Evolutionary conservation across 2,113 vertebrate species (phyloP), one percentile per base, ranked within the genome.

Genomic region (Platysteira castanea): DNA sequence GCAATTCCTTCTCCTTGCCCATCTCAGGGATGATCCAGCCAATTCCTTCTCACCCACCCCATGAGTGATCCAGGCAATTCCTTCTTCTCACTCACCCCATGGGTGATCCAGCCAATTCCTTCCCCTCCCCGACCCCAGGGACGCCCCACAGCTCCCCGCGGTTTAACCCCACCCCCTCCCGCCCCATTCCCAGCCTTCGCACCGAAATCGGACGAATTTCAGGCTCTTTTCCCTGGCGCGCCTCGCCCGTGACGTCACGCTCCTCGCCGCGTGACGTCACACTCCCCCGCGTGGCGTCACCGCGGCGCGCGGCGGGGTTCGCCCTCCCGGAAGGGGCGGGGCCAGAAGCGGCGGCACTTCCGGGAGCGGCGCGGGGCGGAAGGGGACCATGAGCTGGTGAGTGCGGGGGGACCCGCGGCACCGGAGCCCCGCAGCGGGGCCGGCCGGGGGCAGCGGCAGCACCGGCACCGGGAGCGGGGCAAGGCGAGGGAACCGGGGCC

Each of bases 331-430:
- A 86, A 86, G 37, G 61, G 84, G 84, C 84, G 61, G 71, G 53
- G 71, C 71, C 9, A 3, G 6, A 4, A 28, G 3, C 44, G 53
- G 71, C 37, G 61, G 84, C 31, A 13, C 37, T 87, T 87, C 84
- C 73, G 73, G 84, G 46, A 87, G 15, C 46, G 84, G 63, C 46
- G 70, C 68, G 33, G 63, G 63, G 53, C 84, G 49, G 39, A 16
- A 33, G 73, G 61, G 84, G 63, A 67, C 6, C 6, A 86, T 76
- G 84, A 86, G 84, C 84, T 86, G 84, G 84, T 86, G 84, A 86
- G 84, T 59, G 71, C 20, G 44, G 71, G 61, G 82, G 42, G 35
- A 57, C 5, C 44, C 14, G 53, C 33, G 31, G 3, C 47, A 37
- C 10, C 42, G 73, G n/a, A 33, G 46, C 13, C 23, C 39, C n/a